A percentile compares a stretch with the other conserved stretches of the same genome.
phyloP scores from a whole-genome alignment of 2,113 vertebrate species.

The Carassius carassius region DNA sequence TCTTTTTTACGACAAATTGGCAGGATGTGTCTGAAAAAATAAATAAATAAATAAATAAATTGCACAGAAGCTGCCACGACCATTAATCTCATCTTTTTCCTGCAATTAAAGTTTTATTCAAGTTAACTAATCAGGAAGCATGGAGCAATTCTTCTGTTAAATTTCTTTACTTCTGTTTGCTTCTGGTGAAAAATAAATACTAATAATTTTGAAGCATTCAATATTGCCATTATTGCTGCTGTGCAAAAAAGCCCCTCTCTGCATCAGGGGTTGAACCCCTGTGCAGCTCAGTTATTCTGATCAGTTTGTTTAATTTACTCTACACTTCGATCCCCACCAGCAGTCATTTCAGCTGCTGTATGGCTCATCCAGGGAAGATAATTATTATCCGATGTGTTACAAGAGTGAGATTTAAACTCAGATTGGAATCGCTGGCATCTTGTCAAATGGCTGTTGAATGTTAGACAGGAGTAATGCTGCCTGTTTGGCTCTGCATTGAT shows the following conservation, averaged over 20 bases:
- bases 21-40: constrained; percentile 47
- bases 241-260: neutral
- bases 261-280: constrained; percentile 16
- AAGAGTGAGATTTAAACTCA: constrained; percentile 45
- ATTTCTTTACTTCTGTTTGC: constrained; percentile 3
- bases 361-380: constrained; percentile 48
- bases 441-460: constrained; percentile 22
- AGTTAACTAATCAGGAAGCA: constrained; percentile 35
- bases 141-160: constrained; percentile 6
- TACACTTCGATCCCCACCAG: constrained; percentile 47
- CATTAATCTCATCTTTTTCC: constrained; percentile 8
- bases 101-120: constrained; percentile 33
- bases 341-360: constrained; percentile 45
- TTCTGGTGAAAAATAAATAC: neutral
- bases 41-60: neutral
- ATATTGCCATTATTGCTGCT: constrained; percentile 9
- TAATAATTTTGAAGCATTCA: constrained; percentile 9
- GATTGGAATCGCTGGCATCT: constrained; percentile 44
- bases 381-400: constrained; percentile 54
- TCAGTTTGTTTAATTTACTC: constrained; percentile 54
- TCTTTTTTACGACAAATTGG: constrained; percentile 33
- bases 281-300: constrained; percentile 45
- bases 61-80: neutral
- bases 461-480: constrained; percentile 1
- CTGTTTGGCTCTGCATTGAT: constrained; percentile 3